Evolutionary conservation across 2,113 vertebrate species (phyloP), one percentile per base, ranked within the genome.

Genomic region (Oncorhynchus kisutch): DNA sequence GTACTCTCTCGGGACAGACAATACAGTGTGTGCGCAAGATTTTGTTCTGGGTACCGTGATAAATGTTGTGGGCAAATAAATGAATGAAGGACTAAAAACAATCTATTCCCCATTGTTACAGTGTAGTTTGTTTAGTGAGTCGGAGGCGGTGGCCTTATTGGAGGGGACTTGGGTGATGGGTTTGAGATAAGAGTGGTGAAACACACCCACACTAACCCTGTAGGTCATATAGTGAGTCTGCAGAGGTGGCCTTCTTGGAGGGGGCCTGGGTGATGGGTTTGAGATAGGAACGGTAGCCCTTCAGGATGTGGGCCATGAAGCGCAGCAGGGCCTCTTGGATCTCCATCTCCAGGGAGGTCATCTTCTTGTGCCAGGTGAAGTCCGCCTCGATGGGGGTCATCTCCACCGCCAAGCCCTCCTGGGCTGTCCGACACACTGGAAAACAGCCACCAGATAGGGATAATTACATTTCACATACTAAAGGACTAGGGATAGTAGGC

Each of bases 301-400:
- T 99, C 84, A 99, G 91, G 91, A 99, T 92, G 79, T 94, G 95
- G 20, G 97, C 97, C 98, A 99, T 99, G 86, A 99, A 99, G 76
- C 95, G 95, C 1, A 99, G 92, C 88, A 99, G 99, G 54, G 95
- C 91, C 78, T 99, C 97, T 79, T 99, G 98, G 86, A 98, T 96
- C 86, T 98, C 97, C 96, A 97, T 96, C 89, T 99, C 98, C 5
- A 99, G 88, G n/a, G 94, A 90, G 0, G 74, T 96, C 93, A 93
- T 97, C 90, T 96, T 98, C 86, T 97, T 98, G 80, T 97, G 96
- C 97, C 96, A 98, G 3, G 96, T 95, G 83, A 99, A 98, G 86
- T 99, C 97, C 22, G 95, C 97, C 81, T 99, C 97, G 57, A 98
- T 97, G 69, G 97, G 97, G n/a, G 96, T 95, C 95, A 97, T 95